Evolutionary conservation across 2,888 invertebrate genomes (phyloP).

Genomic region (Plagodis pulveraria): DNA sequence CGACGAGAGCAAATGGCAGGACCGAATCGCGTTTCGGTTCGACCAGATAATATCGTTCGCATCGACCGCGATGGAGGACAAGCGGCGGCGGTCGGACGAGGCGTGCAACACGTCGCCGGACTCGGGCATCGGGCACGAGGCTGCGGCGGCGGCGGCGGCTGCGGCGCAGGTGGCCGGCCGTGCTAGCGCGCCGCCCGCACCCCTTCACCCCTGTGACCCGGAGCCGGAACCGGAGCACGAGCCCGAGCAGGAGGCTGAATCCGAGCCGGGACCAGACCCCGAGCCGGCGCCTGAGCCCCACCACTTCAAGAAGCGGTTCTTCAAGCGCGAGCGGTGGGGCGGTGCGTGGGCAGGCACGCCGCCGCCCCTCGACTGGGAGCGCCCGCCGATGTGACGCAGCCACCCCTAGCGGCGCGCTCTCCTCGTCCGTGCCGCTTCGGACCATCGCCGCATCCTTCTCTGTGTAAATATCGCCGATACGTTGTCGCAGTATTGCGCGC

Average conservation of each 20-base stretch:
- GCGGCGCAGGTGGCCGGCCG: conserved; percentile 54
- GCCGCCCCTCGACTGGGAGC: conserved; percentile 78
- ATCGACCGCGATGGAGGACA: conserved; percentile 95
- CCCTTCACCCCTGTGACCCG: conserved; percentile 58
- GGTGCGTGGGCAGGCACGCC: conserved; percentile 78
- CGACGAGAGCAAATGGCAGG: conserved; percentile 95
- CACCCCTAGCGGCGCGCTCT: background rate
- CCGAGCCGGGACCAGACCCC: background rate
- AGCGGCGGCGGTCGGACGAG: conserved; percentile 93
- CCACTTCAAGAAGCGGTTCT: conserved; percentile 94
- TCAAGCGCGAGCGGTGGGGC: conserved; percentile 90
- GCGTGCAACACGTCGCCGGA: conserved; percentile 94
- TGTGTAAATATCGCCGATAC: background rate
- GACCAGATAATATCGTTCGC: conserved; percentile 97
- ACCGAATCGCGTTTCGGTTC: conserved; percentile 96
- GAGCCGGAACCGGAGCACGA: background rate
- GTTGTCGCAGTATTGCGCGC: conserved; percentile 14
- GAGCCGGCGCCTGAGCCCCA: conserved; percentile 45
- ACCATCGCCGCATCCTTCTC: background rate
- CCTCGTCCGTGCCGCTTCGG: background rate
- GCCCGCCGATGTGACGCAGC: conserved; percentile 76
- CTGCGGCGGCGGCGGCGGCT: conserved; percentile 71
- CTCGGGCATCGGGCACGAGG: conserved; percentile 90
- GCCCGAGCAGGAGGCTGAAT: background rate
- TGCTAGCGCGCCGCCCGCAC: conserved; percentile 57